A percentile compares a stretch with the other conserved stretches of the same genome.
Evolutionary conservation across 1,140 invertebrate genomes (phyloP).

Genomic region (Neuroterus valhalla): DNA sequence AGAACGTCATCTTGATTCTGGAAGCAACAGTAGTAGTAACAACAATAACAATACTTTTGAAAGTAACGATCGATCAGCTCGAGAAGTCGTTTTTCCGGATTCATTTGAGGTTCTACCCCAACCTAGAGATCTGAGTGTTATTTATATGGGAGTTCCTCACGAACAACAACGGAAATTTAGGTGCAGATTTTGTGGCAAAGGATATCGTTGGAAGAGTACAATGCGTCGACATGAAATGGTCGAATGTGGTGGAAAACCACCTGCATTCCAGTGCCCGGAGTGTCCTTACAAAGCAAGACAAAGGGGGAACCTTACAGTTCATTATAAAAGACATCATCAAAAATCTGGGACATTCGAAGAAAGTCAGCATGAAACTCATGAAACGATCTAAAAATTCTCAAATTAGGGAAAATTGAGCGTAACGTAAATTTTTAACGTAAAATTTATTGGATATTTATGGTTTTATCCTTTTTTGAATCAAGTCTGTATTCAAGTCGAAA

Average conservation of each 20-base stretch:
- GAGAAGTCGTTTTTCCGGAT: conserved; percentile 72
- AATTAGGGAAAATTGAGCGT: too few relatives aligned
- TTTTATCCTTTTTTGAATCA: too few relatives aligned
- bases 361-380: background rate
- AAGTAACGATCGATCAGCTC: conserved; percentile 52
- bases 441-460: too few relatives aligned
- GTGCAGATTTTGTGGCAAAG: conserved; percentile 86
- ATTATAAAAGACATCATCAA: conserved; percentile 85
- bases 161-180: conserved; percentile 83
- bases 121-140: conserved; percentile 65
- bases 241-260: conserved; percentile 90
- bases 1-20: conserved; percentile 48
- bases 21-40: conserved; percentile 52
- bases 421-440: too few relatives aligned
- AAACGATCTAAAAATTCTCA: background rate
- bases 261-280: conserved; percentile 86
- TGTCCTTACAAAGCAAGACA: conserved; percentile 88
- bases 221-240: conserved; percentile 88
- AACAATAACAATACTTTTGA: conserved; percentile 50
- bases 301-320: conserved; percentile 86
- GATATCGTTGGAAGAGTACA: conserved; percentile 88
- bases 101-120: conserved; percentile 72
- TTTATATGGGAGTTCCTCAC: conserved; percentile 71
- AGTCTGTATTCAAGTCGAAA: too few relatives aligned
- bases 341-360: conserved; percentile 49